These are phyloP conservation scores for Smithornis capensis DNA, from an alignment of 2,113 vertebrate genomes.

Conservation along the genomic window DNA sequence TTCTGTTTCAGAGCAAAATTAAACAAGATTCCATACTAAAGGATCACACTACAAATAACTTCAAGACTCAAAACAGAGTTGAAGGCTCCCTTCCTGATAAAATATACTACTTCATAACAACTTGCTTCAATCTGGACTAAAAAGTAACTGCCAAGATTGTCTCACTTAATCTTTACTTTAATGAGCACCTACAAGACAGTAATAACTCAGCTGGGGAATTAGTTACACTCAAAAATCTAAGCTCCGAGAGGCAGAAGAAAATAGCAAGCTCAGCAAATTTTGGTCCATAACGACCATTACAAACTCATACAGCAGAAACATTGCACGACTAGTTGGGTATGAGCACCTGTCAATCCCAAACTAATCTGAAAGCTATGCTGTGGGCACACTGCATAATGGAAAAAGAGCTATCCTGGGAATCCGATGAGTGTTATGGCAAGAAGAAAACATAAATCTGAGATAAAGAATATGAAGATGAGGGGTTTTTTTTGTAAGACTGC, in stretches of 20 bases:
- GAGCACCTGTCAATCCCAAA: neutral
- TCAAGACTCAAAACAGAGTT: neutral
- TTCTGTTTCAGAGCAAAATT: neutral
- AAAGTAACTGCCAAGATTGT: neutral
- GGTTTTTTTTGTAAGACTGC: neutral
- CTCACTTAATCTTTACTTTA: neutral
- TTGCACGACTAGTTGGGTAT: neutral
- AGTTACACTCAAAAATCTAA: constrained; percentile 3
- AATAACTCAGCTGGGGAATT: neutral
- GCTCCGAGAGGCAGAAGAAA: neutral
- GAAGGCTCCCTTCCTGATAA: neutral
- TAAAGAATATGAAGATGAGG: neutral
- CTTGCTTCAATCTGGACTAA: neutral
- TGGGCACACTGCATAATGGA: neutral
- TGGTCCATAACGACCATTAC: neutral
- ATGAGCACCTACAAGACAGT: neutral
- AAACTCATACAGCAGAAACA: neutral
- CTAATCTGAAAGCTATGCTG: neutral
- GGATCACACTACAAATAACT: neutral
- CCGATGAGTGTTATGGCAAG: neutral
- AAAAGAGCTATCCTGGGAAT: neutral
- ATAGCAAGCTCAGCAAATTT: neutral
- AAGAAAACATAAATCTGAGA: neutral
- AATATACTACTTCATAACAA: neutral
- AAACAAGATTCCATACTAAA: neutral